phyloP scores from a whole-genome alignment of 2,797 vertebrate genomes.

The Prunella strophiata region DNA sequence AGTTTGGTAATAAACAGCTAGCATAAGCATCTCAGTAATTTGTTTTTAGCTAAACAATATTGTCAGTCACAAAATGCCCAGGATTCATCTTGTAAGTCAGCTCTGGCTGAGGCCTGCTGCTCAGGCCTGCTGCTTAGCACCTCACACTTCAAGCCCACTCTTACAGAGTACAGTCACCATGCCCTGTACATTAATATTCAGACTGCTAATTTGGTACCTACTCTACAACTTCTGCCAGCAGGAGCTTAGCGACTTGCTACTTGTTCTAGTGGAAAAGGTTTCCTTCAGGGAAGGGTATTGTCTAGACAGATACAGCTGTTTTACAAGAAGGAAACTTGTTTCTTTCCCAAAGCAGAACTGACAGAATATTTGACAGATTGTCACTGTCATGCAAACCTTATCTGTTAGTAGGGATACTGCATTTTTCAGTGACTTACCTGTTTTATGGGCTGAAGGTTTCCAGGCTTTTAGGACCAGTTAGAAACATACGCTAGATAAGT shows the following conservation, averaged over 20 bases:
- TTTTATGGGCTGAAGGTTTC: neutral
- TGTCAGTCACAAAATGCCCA: neutral
- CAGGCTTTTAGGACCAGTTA: neutral
- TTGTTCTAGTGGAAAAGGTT: neutral
- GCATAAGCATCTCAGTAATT: neutral
- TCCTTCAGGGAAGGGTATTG: neutral
- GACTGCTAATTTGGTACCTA: fast-evolving
- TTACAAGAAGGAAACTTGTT: neutral
- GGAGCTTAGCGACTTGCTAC: neutral
- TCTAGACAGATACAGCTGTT: neutral
- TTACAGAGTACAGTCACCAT: too few species aligned
- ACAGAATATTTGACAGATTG: neutral
- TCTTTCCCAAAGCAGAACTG: neutral
- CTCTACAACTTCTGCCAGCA: neutral
- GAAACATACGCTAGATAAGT: neutral
- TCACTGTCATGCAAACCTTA: neutral
- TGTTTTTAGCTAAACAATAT: neutral
- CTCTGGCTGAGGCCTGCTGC: neutral
- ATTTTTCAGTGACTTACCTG: neutral
- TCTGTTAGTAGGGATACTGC: neutral
- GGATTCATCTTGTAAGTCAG: neutral
- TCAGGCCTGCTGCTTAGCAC: neutral
- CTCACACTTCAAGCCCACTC: neutral
- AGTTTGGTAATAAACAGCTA: neutral
- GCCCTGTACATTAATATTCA: neutral